These are phyloP conservation scores for Calcarius lapponicus DNA, from an alignment of 2,797 vertebrate species.

Conservation along the genomic window DNA sequence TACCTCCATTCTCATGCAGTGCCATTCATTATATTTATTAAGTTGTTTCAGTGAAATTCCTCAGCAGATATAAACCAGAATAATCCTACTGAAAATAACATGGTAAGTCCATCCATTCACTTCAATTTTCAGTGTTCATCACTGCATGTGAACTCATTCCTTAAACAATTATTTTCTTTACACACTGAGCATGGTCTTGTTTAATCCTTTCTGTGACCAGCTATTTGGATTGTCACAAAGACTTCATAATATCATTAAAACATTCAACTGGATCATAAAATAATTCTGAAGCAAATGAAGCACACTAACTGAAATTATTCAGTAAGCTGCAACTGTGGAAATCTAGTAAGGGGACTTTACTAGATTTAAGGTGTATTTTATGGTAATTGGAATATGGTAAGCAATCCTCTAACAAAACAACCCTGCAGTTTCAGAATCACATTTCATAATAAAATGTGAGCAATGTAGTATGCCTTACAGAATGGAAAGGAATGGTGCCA, in stretches of 20 bases:
- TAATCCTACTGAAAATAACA: neutral
- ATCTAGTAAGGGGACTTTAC: neutral
- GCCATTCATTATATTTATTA: neutral
- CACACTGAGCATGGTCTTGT: neutral
- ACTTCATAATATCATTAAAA: conserved; percentile 64
- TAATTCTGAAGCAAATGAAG: conserved; percentile 66
- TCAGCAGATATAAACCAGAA: neutral
- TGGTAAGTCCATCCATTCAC: neutral
- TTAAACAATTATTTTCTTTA: conserved; percentile 52
- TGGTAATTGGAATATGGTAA: conserved; percentile 46
- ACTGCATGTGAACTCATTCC: neutral
- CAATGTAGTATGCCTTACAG: neutral
- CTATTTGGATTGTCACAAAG: conserved; percentile 40
- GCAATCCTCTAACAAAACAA: conserved; percentile 1
- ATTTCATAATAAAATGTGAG: neutral
- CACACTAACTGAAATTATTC: conserved; percentile 52
- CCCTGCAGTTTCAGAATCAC: neutral
- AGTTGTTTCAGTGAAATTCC: neutral
- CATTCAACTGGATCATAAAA: conserved; percentile 61
- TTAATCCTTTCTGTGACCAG: conserved; percentile 21
- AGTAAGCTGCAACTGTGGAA: conserved; percentile 39
- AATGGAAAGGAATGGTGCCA: neutral
- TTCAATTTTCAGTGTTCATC: neutral
- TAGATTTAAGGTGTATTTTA: neutral
- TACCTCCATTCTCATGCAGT: neutral